phyloP scores from a whole-genome alignment of 2,888 invertebrate species.

The Norana najaformis region DNA sequence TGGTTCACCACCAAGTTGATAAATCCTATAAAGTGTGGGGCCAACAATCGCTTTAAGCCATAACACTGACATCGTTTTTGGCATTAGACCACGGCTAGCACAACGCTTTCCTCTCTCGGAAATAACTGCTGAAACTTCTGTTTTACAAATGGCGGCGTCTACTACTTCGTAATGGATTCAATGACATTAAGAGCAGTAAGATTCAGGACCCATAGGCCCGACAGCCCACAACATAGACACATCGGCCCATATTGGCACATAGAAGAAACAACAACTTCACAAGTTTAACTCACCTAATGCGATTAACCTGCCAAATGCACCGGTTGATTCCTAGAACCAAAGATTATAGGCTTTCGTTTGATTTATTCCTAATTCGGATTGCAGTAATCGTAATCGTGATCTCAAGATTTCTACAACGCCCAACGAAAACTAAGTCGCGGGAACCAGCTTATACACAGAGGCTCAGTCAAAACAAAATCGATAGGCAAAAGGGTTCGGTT shows the following conservation, averaged over 20 bases:
- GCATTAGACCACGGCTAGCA: background rate
- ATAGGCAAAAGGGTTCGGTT: too few species aligned
- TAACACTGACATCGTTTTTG: background rate
- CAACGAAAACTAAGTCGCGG: too few species aligned
- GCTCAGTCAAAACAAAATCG: too few species aligned
- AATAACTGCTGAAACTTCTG: background rate
- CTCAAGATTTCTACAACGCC: too few species aligned
- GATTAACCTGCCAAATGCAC: background rate
- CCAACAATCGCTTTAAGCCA: slow-evolving; percentile 18
- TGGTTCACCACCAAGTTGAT: slow-evolving; percentile 9
- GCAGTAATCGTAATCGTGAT: too few species aligned
- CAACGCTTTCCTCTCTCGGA: background rate
- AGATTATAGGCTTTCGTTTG: too few species aligned
- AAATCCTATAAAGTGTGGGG: slow-evolving; percentile 19
- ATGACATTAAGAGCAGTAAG: background rate
- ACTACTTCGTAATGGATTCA: background rate
- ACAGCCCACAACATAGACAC: background rate
- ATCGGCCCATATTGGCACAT: background rate
- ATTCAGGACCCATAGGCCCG: background rate
- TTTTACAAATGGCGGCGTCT: slow-evolving; percentile 7
- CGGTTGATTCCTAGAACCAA: too few species aligned
- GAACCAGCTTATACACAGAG: too few species aligned
- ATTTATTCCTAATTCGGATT: too few species aligned
- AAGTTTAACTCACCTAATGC: background rate
- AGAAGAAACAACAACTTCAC: background rate